Percentiles rank a stretch among this genome's conserved stretches.
Conservation (phyloP, 2,113 vertebrate genomes). For the Corydoras sp. region DNA sequence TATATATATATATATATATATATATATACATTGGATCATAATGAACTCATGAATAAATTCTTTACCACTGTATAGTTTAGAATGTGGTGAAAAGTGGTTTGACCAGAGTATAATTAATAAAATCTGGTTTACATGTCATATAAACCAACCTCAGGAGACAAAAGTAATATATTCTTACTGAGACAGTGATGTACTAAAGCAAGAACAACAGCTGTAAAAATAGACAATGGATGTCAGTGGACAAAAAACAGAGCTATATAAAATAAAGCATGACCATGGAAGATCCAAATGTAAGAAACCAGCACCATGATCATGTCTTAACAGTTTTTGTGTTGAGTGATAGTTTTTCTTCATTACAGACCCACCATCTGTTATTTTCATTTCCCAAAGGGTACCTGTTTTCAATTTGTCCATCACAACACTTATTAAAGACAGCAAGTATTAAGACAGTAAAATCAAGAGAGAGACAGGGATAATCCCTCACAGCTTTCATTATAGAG, state of each 20-base stretch:
- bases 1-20: no score
- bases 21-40: no score
- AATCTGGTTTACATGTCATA: no score
- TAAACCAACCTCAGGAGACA: no score
- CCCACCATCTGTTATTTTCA: constrained; percentile 44
- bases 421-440: constrained; percentile 39
- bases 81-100: no score
- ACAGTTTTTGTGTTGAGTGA: constrained; percentile 27
- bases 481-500: constrained; percentile 43
- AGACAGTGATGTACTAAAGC: neutral
- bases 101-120: no score
- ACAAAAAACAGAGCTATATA: constrained; percentile 37
- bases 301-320: constrained; percentile 27
- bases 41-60: no score
- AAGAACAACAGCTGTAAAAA: constrained; percentile 29
- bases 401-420: constrained; percentile 51
- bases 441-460: constrained; percentile 3
- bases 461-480: constrained; percentile 37
- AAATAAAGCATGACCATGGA: constrained; percentile 27
- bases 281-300: constrained; percentile 29
- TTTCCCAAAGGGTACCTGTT: constrained; percentile 45
- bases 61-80: no score
- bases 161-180: no score
- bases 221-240: constrained; percentile 27
- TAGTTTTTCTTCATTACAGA: constrained; percentile 45